These are phyloP conservation scores for Iguana delicatissima DNA, from an alignment of 2,797 vertebrate genomes.

Conservation along the genomic window DNA sequence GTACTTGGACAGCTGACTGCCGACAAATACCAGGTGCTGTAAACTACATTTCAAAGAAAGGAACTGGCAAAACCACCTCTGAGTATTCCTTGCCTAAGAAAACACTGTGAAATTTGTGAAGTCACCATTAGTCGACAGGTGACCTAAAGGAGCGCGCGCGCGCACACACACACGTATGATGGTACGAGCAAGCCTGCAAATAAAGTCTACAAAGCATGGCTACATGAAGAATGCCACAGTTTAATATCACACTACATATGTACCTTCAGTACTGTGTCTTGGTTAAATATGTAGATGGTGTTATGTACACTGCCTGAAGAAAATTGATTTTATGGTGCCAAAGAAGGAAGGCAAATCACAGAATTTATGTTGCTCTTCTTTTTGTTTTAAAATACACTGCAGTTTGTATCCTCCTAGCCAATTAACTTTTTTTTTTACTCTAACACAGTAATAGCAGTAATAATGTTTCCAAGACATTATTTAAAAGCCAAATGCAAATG, in stretches of 20 bases:
- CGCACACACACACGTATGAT: background rate
- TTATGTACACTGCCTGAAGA: background rate
- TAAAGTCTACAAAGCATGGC: background rate
- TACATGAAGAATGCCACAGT: background rate
- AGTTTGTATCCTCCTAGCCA: background rate
- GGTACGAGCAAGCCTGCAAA: background rate
- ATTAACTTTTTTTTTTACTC: too few relatives aligned
- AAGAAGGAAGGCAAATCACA: background rate
- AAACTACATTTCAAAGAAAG: too few relatives aligned
- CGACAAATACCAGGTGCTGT: too few relatives aligned
- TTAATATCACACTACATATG: too few relatives aligned
- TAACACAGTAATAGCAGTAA: background rate
- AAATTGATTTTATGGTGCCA: background rate
- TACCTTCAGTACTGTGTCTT: background rate
- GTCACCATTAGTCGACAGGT: too few relatives aligned
- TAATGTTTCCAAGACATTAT: background rate
- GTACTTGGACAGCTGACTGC: too few relatives aligned
- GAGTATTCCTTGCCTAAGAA: too few relatives aligned
- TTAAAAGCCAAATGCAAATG: background rate
- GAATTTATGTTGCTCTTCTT: background rate
- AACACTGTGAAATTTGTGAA: too few relatives aligned
- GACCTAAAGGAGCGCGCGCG: too few relatives aligned
- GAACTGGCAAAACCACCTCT: too few relatives aligned
- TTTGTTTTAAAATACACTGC: background rate
- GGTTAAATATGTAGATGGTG: background rate